A percentile compares a stretch with the other conserved stretches of the same genome.
These are phyloP conservation scores for Callipepla californica DNA, from an alignment of 2,113 vertebrate genomes.

Conservation along the genomic window DNA sequence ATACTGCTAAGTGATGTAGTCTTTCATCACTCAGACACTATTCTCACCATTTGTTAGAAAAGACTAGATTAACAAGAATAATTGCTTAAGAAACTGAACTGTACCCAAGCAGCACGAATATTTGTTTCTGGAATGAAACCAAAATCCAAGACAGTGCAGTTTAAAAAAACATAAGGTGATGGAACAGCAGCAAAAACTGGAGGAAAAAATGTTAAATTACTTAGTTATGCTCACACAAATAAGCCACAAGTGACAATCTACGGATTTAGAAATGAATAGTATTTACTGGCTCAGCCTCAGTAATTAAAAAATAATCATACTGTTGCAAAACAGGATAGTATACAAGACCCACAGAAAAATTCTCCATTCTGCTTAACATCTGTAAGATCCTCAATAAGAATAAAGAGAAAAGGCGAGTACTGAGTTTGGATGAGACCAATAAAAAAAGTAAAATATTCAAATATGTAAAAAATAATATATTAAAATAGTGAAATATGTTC, in stretches of 20 bases:
- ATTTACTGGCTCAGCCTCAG: neutral
- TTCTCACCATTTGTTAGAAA: neutral
- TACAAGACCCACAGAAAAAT: neutral
- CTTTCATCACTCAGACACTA: neutral
- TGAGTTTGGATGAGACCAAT: neutral
- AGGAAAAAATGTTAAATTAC: neutral
- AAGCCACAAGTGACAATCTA: neutral
- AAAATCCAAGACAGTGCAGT: neutral
- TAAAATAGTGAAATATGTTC: neutral
- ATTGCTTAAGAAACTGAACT: neutral
- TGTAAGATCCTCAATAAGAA: neutral
- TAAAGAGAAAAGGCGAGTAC: neutral
- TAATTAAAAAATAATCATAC: neutral
- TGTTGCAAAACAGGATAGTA: neutral
- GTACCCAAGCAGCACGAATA: neutral
- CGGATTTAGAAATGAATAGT: neutral
- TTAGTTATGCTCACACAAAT: neutral
- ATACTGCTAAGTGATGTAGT: fast-evolving
- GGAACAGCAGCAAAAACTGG: neutral
- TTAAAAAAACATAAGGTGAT: neutral
- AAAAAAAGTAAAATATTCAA: too few relatives aligned
- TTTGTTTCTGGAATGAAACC: neutral
- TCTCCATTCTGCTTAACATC: fast-evolving
- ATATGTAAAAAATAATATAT: too few relatives aligned
- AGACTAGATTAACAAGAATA: neutral